Conservation (phyloP, 1,140 invertebrate species). For the Oryzaephilus surinamensis region DNA sequence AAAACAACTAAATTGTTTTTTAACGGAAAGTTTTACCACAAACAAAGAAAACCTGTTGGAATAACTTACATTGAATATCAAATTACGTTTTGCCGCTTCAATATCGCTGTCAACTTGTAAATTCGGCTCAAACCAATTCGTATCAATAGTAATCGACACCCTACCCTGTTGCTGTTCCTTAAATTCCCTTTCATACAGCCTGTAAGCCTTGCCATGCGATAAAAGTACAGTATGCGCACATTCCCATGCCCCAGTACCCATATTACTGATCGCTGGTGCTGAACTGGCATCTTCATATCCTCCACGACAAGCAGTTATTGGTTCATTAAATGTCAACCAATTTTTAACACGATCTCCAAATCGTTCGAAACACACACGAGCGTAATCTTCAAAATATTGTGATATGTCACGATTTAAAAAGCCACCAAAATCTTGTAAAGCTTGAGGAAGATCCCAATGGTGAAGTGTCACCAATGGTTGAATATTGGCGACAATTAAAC, state of each 20-base stretch:
- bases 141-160: slow-evolving; percentile 11
- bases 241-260: slow-evolving; percentile 21
- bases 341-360: slow-evolving; percentile 33
- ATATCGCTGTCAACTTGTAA: slow-evolving; percentile 5
- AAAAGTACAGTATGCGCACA: slow-evolving; percentile 23
- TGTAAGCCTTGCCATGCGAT: slow-evolving; percentile 24
- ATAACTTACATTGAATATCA: slow-evolving; percentile 13
- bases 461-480: slow-evolving; percentile 42
- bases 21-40: no score
- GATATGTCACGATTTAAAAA: slow-evolving; percentile 36
- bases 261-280: slow-evolving; percentile 19
- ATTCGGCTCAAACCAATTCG: slow-evolving; percentile 6
- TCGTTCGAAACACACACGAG: slow-evolving; percentile 19
- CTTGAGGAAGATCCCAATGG: slow-evolving; percentile 36
- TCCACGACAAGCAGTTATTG: slow-evolving; percentile 27
- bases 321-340: slow-evolving; percentile 45
- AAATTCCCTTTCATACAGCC: slow-evolving; percentile 23
- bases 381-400: slow-evolving; percentile 33
- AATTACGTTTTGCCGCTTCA: slow-evolving; percentile 12
- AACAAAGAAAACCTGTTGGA: neutral
- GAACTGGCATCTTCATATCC: slow-evolving; percentile 15
- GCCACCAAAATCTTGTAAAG: slow-evolving; percentile 40
- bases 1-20: no score
- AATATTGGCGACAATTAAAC: slow-evolving; percentile 37
- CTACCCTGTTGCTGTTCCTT: slow-evolving; percentile 19